Evolutionary conservation across 2,888 invertebrate genomes (phyloP).

Genomic region (Peribatodes rhomboidaria): DNA sequence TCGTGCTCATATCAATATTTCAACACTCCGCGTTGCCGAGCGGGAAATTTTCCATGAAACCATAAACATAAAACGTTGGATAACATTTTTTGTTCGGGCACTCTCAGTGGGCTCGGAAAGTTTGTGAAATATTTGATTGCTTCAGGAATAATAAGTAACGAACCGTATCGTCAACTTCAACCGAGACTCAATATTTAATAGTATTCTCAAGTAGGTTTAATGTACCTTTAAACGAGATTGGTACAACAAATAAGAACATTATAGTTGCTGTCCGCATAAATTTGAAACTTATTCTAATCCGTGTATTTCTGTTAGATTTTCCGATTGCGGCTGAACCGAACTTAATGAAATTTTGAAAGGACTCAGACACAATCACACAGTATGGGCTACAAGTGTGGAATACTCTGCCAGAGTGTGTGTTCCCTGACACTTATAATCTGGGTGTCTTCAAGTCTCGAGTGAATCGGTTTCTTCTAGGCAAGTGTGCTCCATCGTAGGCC

Average conservation of each 20-base stretch:
- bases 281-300: not conserved
- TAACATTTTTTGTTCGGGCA: slow-evolving; percentile 41
- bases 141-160: slow-evolving; percentile 37
- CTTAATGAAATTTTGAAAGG: not conserved
- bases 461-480: too few species aligned
- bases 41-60: slow-evolving; percentile 43
- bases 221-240: not conserved
- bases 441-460: too few species aligned
- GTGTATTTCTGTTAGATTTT: too few species aligned
- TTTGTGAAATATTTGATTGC: slow-evolving; percentile 48
- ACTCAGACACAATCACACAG: too few species aligned
- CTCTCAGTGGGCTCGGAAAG: slow-evolving; percentile 38
- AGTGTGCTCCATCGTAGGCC: too few species aligned
- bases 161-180: slow-evolving; percentile 29
- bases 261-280: too few species aligned
- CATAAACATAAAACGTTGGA: slow-evolving; percentile 43
- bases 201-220: not conserved
- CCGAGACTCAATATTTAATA: slow-evolving; percentile 15
- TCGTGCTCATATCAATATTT: slow-evolving; percentile 39
- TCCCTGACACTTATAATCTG: too few species aligned
- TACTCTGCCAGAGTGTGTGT: too few species aligned
- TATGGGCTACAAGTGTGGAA: too few species aligned
- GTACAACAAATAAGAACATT: not conserved
- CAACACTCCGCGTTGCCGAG: slow-evolving; percentile 20
- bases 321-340: too few species aligned